phyloP scores from a whole-genome alignment of 2,797 vertebrate genomes.

The Masticophis lateralis region DNA sequence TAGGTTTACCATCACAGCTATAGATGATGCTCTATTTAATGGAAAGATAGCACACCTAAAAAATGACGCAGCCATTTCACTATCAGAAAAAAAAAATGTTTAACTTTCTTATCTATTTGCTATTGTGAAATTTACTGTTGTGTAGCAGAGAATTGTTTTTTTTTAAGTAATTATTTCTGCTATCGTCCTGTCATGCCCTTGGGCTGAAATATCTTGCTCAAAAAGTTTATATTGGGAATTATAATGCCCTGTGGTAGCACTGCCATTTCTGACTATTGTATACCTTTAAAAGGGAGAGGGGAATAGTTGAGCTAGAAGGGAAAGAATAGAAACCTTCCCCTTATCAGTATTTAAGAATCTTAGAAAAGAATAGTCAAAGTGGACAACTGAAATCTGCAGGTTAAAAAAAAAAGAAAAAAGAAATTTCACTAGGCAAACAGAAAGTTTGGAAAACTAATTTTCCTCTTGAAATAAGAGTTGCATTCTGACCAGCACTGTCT shows the following conservation, averaged over 20 bases:
- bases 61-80: constrained; percentile 16
- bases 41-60: constrained; percentile 44
- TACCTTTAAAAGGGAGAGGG: background rate
- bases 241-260: background rate
- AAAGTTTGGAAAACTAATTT: background rate
- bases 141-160: background rate
- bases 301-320: background rate
- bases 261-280: background rate
- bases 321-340: background rate
- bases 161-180: background rate
- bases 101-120: background rate
- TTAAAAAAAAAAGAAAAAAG: background rate
- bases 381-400: background rate
- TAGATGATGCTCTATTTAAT: constrained; percentile 34
- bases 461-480: background rate
- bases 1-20: background rate
- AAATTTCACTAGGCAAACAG: background rate
- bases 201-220: background rate
- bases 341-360: background rate
- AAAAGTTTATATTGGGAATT: background rate
- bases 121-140: background rate
- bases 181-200: background rate
- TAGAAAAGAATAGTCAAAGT: background rate
- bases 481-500: background rate
- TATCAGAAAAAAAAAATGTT: background rate